These are phyloP conservation scores for Urocolius indicus DNA, from an alignment of 2,113 vertebrate genomes.

Conservation along the genomic window DNA sequence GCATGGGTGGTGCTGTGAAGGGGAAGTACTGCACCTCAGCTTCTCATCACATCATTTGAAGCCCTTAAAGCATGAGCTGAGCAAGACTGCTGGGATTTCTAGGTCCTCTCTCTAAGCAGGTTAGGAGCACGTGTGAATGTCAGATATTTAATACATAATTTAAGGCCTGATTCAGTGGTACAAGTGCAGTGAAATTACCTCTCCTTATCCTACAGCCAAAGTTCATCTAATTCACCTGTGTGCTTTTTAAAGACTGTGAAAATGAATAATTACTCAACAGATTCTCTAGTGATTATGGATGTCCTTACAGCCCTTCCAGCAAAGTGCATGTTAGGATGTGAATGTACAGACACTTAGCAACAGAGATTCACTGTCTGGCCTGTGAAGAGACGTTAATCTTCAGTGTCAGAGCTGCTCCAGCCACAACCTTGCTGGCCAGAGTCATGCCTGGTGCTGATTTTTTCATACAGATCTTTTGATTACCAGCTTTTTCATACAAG, in stretches of 20 bases:
- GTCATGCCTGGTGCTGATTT: background rate
- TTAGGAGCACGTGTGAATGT: background rate
- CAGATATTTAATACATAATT: background rate
- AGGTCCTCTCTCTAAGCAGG: background rate
- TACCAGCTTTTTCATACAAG: background rate
- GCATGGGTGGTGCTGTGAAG: background rate
- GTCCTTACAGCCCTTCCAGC: background rate
- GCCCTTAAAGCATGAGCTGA: background rate
- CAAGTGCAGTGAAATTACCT: background rate
- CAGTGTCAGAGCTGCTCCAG: background rate
- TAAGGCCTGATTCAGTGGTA: background rate
- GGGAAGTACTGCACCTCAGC: background rate
- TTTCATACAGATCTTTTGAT: background rate
- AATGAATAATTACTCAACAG: background rate
- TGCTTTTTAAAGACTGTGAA: background rate
- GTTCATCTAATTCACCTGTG: background rate
- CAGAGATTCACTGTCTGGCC: background rate
- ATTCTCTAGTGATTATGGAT: background rate
- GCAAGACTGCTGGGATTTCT: background rate
- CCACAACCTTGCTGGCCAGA: background rate
- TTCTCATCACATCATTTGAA: background rate
- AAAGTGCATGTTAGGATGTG: background rate
- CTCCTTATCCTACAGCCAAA: background rate
- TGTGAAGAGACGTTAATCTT: background rate
- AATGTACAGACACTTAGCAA: background rate